phyloP scores from a whole-genome alignment of 2,113 vertebrate species.

The Macroglossus sobrinus region DNA sequence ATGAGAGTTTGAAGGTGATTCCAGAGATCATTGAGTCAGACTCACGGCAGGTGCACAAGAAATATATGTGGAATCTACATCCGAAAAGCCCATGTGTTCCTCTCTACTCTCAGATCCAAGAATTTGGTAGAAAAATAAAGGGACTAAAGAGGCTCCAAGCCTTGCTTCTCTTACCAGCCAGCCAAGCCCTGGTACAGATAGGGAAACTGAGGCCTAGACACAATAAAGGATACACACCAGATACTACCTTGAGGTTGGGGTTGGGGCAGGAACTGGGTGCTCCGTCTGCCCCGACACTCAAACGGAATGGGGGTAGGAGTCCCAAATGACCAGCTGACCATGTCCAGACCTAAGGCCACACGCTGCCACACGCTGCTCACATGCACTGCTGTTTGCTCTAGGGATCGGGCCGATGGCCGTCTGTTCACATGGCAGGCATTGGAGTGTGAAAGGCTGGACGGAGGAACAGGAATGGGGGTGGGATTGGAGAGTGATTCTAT shows the following conservation, averaged over 20 bases:
- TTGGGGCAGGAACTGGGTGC: not conserved
- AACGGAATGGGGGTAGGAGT: not conserved
- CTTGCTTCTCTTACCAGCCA: not conserved
- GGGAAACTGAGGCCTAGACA: not conserved
- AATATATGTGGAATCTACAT: not conserved
- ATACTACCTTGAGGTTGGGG: not conserved
- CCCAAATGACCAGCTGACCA: not conserved
- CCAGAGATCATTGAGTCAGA: not conserved
- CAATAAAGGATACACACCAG: not conserved
- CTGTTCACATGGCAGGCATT: not conserved
- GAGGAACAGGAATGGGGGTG: not conserved
- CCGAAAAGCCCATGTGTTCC: not conserved
- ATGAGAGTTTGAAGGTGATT: not conserved
- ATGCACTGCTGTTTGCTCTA: slow-evolving; percentile 12
- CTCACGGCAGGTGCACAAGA: not conserved
- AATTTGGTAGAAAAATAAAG: not conserved
- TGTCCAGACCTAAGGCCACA: not conserved
- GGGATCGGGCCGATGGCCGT: not conserved
- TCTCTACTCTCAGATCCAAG: not conserved
- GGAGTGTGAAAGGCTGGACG: not conserved
- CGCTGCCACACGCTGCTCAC: not conserved
- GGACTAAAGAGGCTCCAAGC: not conserved
- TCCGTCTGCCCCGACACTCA: not conserved
- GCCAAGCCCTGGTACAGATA: not conserved
- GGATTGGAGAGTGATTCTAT: not conserved